Evolutionary conservation across 2,797 vertebrate genomes (phyloP).

Genomic region (Sebastes nivosus): DNA sequence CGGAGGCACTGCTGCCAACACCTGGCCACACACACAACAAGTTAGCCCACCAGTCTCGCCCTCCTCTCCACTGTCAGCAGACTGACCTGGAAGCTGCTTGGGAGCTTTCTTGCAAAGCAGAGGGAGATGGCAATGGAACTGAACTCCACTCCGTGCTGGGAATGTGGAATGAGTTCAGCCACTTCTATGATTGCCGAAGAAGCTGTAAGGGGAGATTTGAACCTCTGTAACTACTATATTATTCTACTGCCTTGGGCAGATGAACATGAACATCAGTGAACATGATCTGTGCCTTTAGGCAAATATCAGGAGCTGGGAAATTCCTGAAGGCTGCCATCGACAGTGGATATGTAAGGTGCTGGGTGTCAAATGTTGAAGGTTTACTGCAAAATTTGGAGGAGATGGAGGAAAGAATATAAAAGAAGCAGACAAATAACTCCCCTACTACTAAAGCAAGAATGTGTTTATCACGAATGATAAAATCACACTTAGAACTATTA

Average conservation of each 20-base stretch:
- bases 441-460: too few species aligned
- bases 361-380: neutral
- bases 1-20: neutral
- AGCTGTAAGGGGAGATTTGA: neutral
- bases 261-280: conserved; percentile 18
- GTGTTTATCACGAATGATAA: too few species aligned
- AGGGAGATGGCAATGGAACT: neutral
- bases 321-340: neutral
- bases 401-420: too few species aligned
- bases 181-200: neutral
- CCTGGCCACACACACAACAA: neutral
- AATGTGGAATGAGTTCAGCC: neutral
- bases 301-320: conserved; percentile 1
- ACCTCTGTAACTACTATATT: neutral
- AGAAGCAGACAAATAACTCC: neutral
- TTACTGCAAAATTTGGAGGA: neutral
- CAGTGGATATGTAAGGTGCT: neutral
- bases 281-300: conserved; percentile 31
- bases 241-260: conserved; percentile 26
- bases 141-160: too few species aligned
- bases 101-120: neutral
- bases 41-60: too few species aligned
- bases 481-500: too few species aligned
- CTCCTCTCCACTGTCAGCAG: neutral
- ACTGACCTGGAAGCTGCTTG: neutral